Base-by-base conservation (phyloP, 1,140 invertebrate species). In the Dinothrombium tinctorium region DNA sequence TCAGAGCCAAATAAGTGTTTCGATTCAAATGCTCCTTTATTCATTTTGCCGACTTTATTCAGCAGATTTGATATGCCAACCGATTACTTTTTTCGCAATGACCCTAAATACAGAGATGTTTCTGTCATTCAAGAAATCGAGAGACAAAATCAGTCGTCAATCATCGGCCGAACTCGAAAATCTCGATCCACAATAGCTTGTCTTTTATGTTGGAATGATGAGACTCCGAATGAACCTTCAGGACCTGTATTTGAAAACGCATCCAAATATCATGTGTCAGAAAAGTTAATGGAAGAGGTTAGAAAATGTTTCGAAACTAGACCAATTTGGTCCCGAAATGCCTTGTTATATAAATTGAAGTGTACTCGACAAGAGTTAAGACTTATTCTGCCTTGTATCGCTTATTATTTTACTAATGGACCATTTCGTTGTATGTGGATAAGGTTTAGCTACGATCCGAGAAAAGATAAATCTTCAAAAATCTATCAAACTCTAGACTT, bases 291-390 rank as follows among this genome's bases (percentile, higher is more conserved):
- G 2, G 20, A 24, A 9, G 26, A 40, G 23, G 11, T 47, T 4
- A 41, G 36, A 17, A 33, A 47, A 33, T 33, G 11, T 14, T 86
- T 84, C 54, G 66, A 76, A 33, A 66, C 76, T 40, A 63, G 75
- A 40, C 82, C 83, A 0, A 71, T 90, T 43, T 87, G 80, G 78
- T 80, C 78, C 0, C 72, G 73, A 49, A 71, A 71, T 51, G 74
- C 71, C 0, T 50, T 92, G 3, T 60, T 68, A 42, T 68, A 64
- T 50, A 41, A 49, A 15, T 68, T 71, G 24, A 63, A 73, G 47
- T 47, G 48, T 41, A 59, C 64, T 1, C 50, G 56, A 4, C 64
- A 69, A 15, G 67, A 70, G 22, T 53, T 87, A 1, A 87, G 81
- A 59, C 67, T 71, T 50, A 64, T 89, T 25, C 58, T 90, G 29